Evolutionary conservation across 2,888 invertebrate species (phyloP).

Genomic region (Nebria salina): DNA sequence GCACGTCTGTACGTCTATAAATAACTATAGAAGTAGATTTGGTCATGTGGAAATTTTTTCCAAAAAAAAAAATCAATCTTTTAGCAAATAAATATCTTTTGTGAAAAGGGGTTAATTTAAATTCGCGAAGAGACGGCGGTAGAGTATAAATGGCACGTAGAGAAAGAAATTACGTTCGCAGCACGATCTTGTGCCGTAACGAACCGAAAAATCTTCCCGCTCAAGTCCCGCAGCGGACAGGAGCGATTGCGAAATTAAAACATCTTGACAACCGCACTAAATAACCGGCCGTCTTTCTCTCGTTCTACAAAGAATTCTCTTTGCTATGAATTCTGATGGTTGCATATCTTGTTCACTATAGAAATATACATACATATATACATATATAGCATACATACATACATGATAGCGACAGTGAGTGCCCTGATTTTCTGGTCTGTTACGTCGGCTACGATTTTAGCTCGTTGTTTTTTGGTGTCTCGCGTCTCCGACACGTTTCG

Average conservation of each 20-base stretch:
- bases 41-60: no score
- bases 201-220: constrained; percentile 39
- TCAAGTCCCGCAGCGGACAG: constrained; percentile 29
- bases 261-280: constrained; percentile 38
- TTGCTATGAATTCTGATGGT: neutral
- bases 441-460: constrained; percentile 24
- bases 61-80: neutral
- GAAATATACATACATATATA: neutral
- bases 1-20: no score
- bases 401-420: neutral
- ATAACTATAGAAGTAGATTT: no score
- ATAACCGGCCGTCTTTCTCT: constrained; percentile 21
- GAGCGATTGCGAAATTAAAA: constrained; percentile 43
- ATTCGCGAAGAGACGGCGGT: neutral
- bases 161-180: neutral
- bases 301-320: neutral
- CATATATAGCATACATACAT: neutral
- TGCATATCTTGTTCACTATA: neutral
- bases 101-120: neutral
- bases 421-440: constrained; percentile 43
- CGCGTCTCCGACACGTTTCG: neutral
- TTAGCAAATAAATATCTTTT: neutral
- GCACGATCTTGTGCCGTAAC: constrained; percentile 29
- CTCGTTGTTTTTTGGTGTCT: constrained; percentile 32
- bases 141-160: neutral